Evolutionary conservation across 2,888 invertebrate genomes (phyloP), one percentile per base, ranked within the genome.

Genomic region (Eucriotettix oculatus): DNA sequence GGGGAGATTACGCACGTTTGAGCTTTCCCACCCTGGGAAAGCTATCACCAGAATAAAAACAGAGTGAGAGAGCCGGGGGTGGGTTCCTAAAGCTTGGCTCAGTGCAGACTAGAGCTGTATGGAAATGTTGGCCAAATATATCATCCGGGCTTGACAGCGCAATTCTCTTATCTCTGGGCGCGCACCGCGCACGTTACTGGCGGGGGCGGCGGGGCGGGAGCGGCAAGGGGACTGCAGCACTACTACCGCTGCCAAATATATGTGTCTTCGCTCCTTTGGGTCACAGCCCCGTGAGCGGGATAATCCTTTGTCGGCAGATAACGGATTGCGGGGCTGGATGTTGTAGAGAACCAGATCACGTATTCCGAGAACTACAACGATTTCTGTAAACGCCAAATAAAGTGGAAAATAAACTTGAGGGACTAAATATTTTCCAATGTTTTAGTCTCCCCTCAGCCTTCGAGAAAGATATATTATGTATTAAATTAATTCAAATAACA

Each of bases 41-140:
- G 57, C 54, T 48, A 56, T 52, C 53, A 54, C 41, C 58, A 53
- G 53, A 48, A 43, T 57, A 43, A 48, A 58, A 53, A n/a, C 16
- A 42, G 16, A 53, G 43, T 16, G 16, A 40, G 42, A 42, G 52
- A 14, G 55, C 29, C 40, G 56, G 48, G 17, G 48, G 56, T 16
- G 43, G 9, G 12, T 40, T n/a, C 55, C 55, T 41, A 17, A 52
- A 44, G 58, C 57, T 53, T 56, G 61, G 61, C 57, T 58, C 56
- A 57, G 58, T 56, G 56, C 43, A 42, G 42, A 58, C 54, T 58
- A 52, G 41, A 44, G 60, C 60, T 68, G 68, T 85, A 86, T 86
- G 86, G 86, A 86, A 86, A 86, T 86, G 85, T 84, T 85, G 86
- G 85, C 85, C 85, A 85, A 85, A 87, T 87, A 87, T 87, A 87